Conservation (phyloP, 2,888 invertebrate species). For the Acanthosoma haemorrhoidale region DNA sequence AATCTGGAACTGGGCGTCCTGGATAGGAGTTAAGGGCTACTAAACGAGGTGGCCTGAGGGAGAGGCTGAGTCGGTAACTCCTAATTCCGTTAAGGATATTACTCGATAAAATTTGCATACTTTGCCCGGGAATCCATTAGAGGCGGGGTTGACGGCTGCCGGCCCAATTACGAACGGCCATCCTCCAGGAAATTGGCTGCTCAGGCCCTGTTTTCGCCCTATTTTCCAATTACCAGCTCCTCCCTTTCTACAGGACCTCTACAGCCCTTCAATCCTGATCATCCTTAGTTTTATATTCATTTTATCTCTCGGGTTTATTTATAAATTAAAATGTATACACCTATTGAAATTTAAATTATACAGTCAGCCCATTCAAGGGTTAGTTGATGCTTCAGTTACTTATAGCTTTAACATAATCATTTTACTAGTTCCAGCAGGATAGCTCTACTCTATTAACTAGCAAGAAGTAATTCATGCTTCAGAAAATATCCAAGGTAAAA, state of each 20-base stretch:
- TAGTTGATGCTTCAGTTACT: no score
- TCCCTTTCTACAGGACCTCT: no score
- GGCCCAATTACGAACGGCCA: constrained; percentile 1
- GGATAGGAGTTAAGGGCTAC: background rate
- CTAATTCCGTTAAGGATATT: constrained; percentile 12
- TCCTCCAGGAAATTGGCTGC: background rate
- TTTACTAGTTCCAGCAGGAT: no score
- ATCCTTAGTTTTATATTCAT: background rate
- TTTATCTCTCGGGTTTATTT: background rate
- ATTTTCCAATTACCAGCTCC: background rate
- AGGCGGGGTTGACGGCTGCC: background rate
- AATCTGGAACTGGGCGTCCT: background rate
- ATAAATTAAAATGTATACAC: background rate
- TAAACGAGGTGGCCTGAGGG: no score
- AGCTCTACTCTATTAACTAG: no score
- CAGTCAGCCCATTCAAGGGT: no score
- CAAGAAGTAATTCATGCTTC: no score
- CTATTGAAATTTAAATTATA: background rate
- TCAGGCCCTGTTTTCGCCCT: background rate
- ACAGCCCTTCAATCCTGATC: background rate
- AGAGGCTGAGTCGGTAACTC: no score
- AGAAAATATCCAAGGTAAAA: no score
- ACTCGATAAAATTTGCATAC: constrained; percentile 10
- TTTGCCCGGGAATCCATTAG: background rate
- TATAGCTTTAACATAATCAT: no score